These are phyloP conservation scores for Auanema sp. DNA, from an alignment of 2,888 invertebrate species.

Conservation along the genomic window DNA sequence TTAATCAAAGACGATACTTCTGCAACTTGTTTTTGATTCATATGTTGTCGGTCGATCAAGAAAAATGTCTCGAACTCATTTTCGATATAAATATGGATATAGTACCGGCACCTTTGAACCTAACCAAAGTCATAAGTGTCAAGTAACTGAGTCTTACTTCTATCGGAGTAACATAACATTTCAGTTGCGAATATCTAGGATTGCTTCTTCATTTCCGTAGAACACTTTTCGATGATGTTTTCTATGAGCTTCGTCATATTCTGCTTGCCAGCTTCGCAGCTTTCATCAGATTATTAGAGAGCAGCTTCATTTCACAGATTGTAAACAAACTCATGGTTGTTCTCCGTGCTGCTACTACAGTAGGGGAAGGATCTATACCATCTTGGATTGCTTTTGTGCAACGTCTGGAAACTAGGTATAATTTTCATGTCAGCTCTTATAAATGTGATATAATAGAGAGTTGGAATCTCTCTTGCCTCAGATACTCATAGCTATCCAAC, in stretches of 20 bases:
- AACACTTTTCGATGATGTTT: constrained; percentile 14
- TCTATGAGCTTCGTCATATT: constrained; percentile 12
- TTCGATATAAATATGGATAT: background rate
- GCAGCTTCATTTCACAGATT: constrained; percentile 14
- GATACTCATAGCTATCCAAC: constrained; percentile 22
- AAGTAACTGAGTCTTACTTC: background rate
- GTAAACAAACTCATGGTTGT: constrained; percentile 19
- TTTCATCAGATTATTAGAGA: constrained; percentile 15
- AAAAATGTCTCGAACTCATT: background rate
- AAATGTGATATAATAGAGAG: constrained; percentile 8
- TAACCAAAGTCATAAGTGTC: background rate
- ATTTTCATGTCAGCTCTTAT: background rate
- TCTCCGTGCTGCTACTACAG: constrained; percentile 14
- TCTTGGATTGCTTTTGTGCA: constrained; percentile 17
- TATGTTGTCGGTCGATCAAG: background rate
- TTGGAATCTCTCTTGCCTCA: constrained; percentile 15
- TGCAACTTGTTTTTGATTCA: background rate
- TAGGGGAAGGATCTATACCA: constrained; percentile 11
- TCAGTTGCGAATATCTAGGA: constrained; percentile 24
- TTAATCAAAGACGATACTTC: background rate
- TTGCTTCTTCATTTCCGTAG: constrained; percentile 17
- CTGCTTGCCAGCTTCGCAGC: constrained; percentile 9
- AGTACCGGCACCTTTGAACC: background rate
- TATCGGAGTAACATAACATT: background rate
- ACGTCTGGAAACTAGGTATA: constrained; percentile 6